Percentiles rank a stretch among this genome's conserved stretches.
These are phyloP conservation scores for Epizoanthus rinbou DNA, from an alignment of 92 coral and sea anemone species.

Conservation along the genomic window DNA sequence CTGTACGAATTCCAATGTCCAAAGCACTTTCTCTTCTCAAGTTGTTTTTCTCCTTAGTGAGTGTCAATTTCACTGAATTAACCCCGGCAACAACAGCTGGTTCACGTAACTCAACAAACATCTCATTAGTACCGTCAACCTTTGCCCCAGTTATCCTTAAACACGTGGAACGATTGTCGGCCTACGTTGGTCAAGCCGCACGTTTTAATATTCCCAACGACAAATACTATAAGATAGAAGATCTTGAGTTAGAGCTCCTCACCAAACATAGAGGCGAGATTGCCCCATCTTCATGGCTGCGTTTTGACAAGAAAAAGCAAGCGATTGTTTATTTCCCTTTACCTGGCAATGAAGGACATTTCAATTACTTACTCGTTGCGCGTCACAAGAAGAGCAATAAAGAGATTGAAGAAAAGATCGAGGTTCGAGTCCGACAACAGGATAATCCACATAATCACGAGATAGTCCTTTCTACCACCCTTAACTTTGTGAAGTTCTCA, in stretches of 20 bases:
- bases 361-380: conserved; percentile 47
- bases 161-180: conserved; percentile 1
- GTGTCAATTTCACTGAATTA: conserved; percentile 69
- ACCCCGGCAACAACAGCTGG: conserved; percentile 35
- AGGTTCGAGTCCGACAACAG: conserved; percentile 51
- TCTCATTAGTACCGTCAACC: conserved; percentile 13
- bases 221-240: conserved; percentile 47
- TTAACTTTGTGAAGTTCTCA: conserved; percentile 47
- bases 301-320: conserved; percentile 48
- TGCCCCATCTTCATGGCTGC: conserved; percentile 69
- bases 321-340: conserved; percentile 68
- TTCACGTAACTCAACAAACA: conserved; percentile 26
- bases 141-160: background rate
- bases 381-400: conserved; percentile 29
- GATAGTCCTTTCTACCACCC: conserved; percentile 52
- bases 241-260: conserved; percentile 41
- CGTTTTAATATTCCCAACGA: conserved; percentile 60
- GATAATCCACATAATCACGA: conserved; percentile 63
- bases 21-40: conserved; percentile 86
- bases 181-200: conserved; percentile 68
- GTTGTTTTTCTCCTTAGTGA: conserved; percentile 82
- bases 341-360: conserved; percentile 51
- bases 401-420: conserved; percentile 34
- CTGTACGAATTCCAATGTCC: conserved; percentile 80
- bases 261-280: conserved; percentile 60